Base-by-base conservation (phyloP, 2,888 invertebrate species). In the Malachius bipustulatus region DNA sequence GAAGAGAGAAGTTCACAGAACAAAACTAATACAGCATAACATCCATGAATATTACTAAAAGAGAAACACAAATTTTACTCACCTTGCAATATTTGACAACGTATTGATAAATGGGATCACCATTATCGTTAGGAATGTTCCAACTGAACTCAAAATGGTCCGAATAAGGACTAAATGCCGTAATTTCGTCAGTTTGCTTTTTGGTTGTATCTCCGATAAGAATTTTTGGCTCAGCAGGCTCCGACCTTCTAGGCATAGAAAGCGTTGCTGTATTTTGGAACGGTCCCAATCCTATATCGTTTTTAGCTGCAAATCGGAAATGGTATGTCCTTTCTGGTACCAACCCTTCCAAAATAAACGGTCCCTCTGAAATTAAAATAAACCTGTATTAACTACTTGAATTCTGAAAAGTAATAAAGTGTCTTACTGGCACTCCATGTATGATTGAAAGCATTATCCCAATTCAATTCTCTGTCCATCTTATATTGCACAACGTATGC, bases 61-160 rank as follows among this genome's bases (percentile, higher is more conserved):
- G n/a, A n/a, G n/a, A n/a, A n/a, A n/a, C n/a, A n/a, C n/a, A n/a
- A n/a, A 14, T n/a, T n/a, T n/a, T n/a, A 64, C 73, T 75, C 68
- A 87, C 84, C 56, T 78, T 75, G 59, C 87, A 88, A 61, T 78
- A 84, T 57, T 70, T 75, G 44, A 91, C 71, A 59, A 78, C 72
- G 62, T 89, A 91, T 59, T 69, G 69, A 55, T 84, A 81, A 53
- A 91, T 89, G 14, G 80, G 82, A 62, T 87, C 87, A 4, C 91
- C 91, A 62, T 91, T 91, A 56, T 90, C 83, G 33, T 80, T 77
- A 0, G 90, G 89, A 33, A 82, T 75, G 50, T 75, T 76, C 90
- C 90, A 91, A 54, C 77, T 71, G 12, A 90, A 60, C 54, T 87
- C 83, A 56, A 77, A 88, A 55, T 77, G 78, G 62, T 84, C 80